Evolutionary conservation across 2,888 invertebrate species (phyloP).

Genomic region (Hedychridium roseum): DNA sequence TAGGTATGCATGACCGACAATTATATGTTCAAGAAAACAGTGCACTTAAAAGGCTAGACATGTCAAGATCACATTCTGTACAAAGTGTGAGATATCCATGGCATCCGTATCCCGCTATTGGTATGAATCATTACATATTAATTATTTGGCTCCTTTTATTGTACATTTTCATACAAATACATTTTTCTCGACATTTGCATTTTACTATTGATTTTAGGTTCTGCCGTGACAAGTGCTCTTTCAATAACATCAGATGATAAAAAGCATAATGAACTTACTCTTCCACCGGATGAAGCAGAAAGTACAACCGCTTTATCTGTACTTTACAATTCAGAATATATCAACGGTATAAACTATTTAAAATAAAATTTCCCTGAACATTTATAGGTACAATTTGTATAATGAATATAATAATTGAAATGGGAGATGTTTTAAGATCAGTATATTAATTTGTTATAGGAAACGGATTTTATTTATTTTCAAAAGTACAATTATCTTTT

Average conservation of each 20-base stretch:
- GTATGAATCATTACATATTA: conserved; percentile 45
- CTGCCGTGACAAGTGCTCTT: conserved; percentile 24
- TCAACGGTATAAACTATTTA: conserved; percentile 68
- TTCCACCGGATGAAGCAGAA: conserved; percentile 49
- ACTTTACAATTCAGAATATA: conserved; percentile 76
- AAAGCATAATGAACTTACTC: conserved; percentile 16
- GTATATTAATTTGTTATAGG: conserved; percentile 60
- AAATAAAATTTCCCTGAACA: conserved; percentile 2
- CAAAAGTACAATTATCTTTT: conserved; percentile 67
- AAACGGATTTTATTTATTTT: conserved; percentile 82
- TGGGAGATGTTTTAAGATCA: background rate
- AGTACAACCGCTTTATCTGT: conserved; percentile 76
- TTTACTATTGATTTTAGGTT: conserved; percentile 21
- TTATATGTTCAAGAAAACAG: conserved; percentile 65
- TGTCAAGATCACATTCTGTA: conserved; percentile 15
- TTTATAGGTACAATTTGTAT: background rate
- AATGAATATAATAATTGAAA: conserved; percentile 1
- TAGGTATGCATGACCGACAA: conserved; percentile 85
- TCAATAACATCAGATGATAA: conserved; percentile 10
- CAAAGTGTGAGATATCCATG: conserved; percentile 71
- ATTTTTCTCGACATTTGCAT: background rate
- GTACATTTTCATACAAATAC: background rate
- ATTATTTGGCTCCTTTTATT: background rate
- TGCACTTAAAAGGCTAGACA: conserved; percentile 38
- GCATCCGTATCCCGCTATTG: conserved; percentile 75